phyloP scores from a whole-genome alignment of 1,140 invertebrate species.

The Wiebesia pumilae region DNA sequence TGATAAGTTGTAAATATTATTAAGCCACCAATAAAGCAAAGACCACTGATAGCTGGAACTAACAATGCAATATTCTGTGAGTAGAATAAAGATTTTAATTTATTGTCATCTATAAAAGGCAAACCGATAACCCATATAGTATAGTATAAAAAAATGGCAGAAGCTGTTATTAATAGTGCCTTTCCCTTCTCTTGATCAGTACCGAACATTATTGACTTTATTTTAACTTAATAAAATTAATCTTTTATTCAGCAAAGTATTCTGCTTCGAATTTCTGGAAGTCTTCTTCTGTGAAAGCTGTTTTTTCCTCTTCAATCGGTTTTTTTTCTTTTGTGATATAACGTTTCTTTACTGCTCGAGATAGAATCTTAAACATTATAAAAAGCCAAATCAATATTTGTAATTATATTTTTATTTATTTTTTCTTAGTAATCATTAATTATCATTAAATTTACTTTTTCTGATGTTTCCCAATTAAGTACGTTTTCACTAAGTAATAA shows the following conservation, averaged over 20 bases:
- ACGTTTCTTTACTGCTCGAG: slow-evolving; percentile 57
- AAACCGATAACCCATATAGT: slow-evolving; percentile 82
- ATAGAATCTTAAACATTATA: slow-evolving; percentile 58
- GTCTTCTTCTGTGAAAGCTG: slow-evolving; percentile 76
- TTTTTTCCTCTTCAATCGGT: slow-evolving; percentile 56
- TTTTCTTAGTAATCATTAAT: slow-evolving; percentile 14
- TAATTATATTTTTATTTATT: not conserved
- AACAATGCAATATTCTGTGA: slow-evolving; percentile 78
- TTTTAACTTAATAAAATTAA: not conserved
- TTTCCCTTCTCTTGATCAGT: slow-evolving; percentile 75
- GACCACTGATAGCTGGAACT: slow-evolving; percentile 78
- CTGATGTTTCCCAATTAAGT: slow-evolving; percentile 55
- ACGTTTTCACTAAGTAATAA: slow-evolving; percentile 60
- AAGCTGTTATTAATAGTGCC: slow-evolving; percentile 76
- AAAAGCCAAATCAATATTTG: not conserved
- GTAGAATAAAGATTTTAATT: slow-evolving; percentile 78
- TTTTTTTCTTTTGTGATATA: slow-evolving; percentile 58
- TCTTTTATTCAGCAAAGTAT: slow-evolving; percentile 64
- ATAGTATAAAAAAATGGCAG: slow-evolving; percentile 78
- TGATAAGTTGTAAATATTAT: slow-evolving; percentile 80
- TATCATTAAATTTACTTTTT: slow-evolving; percentile 58
- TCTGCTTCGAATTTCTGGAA: slow-evolving; percentile 74
- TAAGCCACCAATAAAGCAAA: slow-evolving; percentile 80
- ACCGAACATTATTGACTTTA: slow-evolving; percentile 59
- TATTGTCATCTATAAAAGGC: slow-evolving; percentile 81